Evolutionary conservation across 2,113 vertebrate species (phyloP).

Genomic region (Gnathonemus longibarbis): DNA sequence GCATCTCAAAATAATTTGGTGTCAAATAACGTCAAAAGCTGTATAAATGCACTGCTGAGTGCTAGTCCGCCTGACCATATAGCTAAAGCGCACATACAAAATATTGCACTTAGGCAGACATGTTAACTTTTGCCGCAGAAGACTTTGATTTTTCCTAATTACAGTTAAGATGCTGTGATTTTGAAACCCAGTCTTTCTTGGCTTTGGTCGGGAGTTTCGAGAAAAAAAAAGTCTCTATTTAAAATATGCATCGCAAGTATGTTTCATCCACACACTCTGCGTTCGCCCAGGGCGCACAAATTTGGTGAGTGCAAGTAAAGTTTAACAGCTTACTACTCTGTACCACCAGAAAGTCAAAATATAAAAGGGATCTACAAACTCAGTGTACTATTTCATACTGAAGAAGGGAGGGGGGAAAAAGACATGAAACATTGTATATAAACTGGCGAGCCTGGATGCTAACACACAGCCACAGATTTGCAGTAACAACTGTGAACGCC

Average conservation of each 20-base stretch:
- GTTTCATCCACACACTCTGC: neutral
- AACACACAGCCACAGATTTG: neutral
- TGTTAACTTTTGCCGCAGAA: neutral
- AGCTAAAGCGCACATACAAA: neutral
- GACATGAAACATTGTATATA: neutral
- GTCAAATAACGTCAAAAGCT: neutral
- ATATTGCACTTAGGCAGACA: neutral
- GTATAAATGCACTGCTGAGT: neutral
- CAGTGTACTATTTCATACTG: neutral
- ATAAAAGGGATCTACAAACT: neutral
- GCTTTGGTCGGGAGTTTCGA: neutral
- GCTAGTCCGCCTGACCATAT: neutral
- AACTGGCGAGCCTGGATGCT: neutral
- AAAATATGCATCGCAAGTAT: neutral
- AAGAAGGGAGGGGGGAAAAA: neutral
- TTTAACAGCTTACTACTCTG: neutral
- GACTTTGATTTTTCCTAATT: neutral
- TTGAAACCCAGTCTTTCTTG: neutral
- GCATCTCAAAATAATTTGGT: neutral
- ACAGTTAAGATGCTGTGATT: neutral
- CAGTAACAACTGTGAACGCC: neutral
- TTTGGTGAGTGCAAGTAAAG: neutral
- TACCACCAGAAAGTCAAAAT: neutral
- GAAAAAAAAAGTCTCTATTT: neutral
- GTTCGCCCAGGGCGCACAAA: neutral